A percentile compares a stretch with the other conserved stretches of the same genome.
These are phyloP conservation scores for Pelodytes ibericus DNA, from an alignment of 2,797 vertebrate genomes.

Conservation along the genomic window DNA sequence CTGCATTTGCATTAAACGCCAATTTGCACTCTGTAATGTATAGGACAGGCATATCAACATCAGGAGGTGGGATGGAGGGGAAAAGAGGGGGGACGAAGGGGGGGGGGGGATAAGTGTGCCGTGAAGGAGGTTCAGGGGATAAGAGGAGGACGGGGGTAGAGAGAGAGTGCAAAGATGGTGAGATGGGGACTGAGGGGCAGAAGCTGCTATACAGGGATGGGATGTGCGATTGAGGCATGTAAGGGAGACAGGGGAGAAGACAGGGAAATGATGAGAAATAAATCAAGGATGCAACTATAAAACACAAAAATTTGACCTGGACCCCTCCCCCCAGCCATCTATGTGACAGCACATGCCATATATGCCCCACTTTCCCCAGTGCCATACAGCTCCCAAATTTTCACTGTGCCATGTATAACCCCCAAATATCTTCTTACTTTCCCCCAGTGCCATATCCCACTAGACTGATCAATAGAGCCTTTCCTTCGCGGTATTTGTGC, in stretches of 20 bases:
- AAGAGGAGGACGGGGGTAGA: background rate
- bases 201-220: background rate
- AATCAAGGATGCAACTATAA: background rate
- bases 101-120: too few relatives aligned
- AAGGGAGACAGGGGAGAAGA: background rate
- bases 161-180: background rate
- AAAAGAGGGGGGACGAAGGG: background rate
- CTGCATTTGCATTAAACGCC: conserved; percentile 49
- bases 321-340: too few relatives aligned
- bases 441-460: too few relatives aligned
- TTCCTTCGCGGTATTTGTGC: too few relatives aligned
- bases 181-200: background rate
- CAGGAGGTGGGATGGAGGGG: background rate
- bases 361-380: too few relatives aligned
- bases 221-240: background rate
- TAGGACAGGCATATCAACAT: conserved; percentile 27
- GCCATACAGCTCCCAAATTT: too few relatives aligned
- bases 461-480: too few relatives aligned
- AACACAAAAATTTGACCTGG: background rate
- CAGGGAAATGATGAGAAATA: background rate
- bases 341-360: too few relatives aligned
- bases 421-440: too few relatives aligned
- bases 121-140: background rate
- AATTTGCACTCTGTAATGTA: conserved; percentile 47
- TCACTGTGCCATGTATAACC: too few relatives aligned